Conservation (phyloP, 1,140 invertebrate species). For the Caenorhabditis remanei region DNA sequence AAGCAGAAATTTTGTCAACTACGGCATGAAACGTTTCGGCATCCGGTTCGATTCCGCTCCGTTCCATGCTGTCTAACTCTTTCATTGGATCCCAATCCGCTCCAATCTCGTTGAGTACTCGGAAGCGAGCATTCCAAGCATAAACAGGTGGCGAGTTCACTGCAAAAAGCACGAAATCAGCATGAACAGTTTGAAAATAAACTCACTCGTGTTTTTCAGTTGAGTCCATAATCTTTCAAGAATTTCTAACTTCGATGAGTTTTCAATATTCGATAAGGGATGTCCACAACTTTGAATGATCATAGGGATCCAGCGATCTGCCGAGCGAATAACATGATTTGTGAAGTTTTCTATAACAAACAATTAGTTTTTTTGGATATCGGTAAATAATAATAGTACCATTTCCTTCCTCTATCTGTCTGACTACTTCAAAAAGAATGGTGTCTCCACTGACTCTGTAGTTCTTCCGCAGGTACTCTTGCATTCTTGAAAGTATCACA, state of each 20-base stretch:
- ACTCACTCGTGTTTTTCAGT: neutral
- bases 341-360: neutral
- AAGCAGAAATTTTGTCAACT: neutral
- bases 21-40: conserved; percentile 13
- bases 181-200: too few relatives aligned
- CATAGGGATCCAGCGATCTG: conserved; percentile 5
- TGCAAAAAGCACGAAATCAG: neutral
- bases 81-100: neutral
- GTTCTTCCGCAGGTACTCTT: conserved; percentile 5
- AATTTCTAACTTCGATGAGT: neutral
- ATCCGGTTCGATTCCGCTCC: neutral
- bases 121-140: conserved; percentile 36
- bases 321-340: neutral
- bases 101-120: conserved; percentile 1
- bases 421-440: neutral
- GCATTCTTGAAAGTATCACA: conserved; percentile 2
- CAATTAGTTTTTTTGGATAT: too few relatives aligned
- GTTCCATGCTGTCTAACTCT: conserved; percentile 14
- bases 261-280: conserved; percentile 7
- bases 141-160: neutral
- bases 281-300: conserved; percentile 12
- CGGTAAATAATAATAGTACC: neutral
- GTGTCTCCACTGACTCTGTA: conserved; percentile 16
- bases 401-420: conserved; percentile 11
- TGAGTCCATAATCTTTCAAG: neutral